These are phyloP conservation scores for Limnephilus rhombicus DNA, from an alignment of 2,888 invertebrate genomes.

Conservation along the genomic window DNA sequence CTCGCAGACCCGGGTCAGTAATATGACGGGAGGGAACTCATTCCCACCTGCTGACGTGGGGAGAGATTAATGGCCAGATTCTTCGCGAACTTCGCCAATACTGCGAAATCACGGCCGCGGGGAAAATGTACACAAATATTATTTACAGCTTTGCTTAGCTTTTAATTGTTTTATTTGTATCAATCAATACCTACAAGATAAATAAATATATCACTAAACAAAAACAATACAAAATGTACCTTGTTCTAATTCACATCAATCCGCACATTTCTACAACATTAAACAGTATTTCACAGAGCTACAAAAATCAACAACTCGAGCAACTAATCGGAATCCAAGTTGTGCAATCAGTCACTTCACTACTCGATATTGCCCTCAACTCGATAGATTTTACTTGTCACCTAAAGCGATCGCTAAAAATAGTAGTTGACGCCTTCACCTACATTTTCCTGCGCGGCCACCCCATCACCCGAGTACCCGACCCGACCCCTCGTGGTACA, in stretches of 20 bases:
- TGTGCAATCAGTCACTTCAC: background rate
- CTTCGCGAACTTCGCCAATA: background rate
- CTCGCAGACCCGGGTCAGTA: conserved; percentile 33
- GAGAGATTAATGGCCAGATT: conserved; percentile 20
- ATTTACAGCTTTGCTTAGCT: background rate
- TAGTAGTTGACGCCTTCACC: conserved; percentile 16
- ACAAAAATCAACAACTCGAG: background rate
- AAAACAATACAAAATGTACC: background rate
- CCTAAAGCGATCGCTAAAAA: background rate
- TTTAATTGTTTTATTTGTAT: too few species aligned
- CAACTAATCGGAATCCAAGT: background rate
- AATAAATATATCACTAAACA: background rate
- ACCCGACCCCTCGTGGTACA: conserved; percentile 2
- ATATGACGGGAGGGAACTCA: conserved; percentile 27
- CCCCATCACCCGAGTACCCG: too few species aligned
- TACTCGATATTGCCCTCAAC: background rate
- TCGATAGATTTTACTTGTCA: background rate
- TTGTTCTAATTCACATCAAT: background rate
- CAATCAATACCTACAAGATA: too few species aligned
- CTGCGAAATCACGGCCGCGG: background rate
- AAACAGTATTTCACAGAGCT: background rate
- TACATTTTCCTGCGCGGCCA: conserved; percentile 22
- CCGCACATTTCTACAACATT: background rate
- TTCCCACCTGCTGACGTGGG: conserved; percentile 15
- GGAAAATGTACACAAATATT: background rate